phyloP scores from a whole-genome alignment of 1,140 invertebrate species.

The honey bee (Apis mellifera) region DNA sequence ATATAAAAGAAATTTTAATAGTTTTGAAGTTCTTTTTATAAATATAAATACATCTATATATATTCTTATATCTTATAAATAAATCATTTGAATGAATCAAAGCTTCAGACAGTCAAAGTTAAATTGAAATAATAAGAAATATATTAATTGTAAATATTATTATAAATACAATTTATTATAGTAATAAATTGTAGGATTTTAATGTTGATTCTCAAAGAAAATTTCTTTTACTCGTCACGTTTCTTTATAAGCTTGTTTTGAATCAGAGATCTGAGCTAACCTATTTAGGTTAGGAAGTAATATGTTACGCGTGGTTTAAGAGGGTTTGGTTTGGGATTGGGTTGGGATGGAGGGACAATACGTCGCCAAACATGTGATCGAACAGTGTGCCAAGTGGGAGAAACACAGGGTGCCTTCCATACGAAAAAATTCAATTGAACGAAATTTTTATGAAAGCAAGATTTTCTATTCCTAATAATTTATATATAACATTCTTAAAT shows the following conservation, averaged over 20 bases:
- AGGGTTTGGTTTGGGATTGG: constrained; percentile 2
- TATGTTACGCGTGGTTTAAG: neutral
- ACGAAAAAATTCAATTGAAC: neutral
- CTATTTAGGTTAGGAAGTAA: neutral
- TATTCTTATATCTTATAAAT: too few species aligned
- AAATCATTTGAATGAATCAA: too few species aligned
- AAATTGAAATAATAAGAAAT: too few species aligned
- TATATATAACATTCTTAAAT: neutral
- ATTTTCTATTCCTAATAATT: neutral
- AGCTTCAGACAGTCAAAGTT: too few species aligned
- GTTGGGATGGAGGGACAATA: constrained; percentile 26
- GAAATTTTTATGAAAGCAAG: neutral
- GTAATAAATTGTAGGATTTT: neutral
- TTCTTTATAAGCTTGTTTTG: neutral
- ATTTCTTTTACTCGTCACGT: neutral
- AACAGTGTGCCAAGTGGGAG: constrained; percentile 25
- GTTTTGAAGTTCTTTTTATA: too few species aligned
- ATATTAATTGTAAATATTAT: too few species aligned
- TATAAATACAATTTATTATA: too few species aligned
- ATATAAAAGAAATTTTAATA: neutral
- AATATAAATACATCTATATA: too few species aligned
- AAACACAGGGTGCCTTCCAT: neutral
- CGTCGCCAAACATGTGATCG: constrained; percentile 27
- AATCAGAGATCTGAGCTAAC: neutral
- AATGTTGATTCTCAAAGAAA: neutral